phyloP scores from a whole-genome alignment of 2,797 vertebrate species.

The Ibycter americanus region DNA sequence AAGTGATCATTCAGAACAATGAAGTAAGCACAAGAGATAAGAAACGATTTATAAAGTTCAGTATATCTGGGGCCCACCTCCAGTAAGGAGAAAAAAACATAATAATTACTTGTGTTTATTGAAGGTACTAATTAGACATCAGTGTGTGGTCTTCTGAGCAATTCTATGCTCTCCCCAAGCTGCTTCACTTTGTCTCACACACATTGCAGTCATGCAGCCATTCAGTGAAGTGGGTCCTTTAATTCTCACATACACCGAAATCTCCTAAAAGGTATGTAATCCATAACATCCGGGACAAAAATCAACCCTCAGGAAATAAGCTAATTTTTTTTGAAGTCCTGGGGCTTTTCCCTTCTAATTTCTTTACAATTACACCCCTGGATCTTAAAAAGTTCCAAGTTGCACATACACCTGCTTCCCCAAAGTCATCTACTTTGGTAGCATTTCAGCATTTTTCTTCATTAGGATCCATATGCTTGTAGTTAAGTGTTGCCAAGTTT shows the following conservation, averaged over 20 bases:
- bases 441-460: constrained; percentile 35
- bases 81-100: background rate
- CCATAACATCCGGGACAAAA: background rate
- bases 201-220: background rate
- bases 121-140: background rate
- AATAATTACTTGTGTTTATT: background rate
- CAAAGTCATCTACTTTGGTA: constrained; percentile 6
- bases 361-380: background rate
- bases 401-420: background rate
- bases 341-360: background rate
- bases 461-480: background rate
- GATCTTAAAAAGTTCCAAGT: background rate
- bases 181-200: background rate
- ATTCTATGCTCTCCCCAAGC: background rate
- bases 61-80: background rate
- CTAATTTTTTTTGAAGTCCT: constrained; percentile 20
- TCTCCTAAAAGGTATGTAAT: background rate
- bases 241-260: background rate
- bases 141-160: background rate
- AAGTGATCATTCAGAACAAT: background rate
- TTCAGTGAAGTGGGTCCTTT: background rate
- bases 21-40: background rate
- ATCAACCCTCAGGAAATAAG: constrained; percentile 1
- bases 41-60: background rate
- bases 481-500: background rate